These are phyloP conservation scores for Baccha elongata DNA, from an alignment of 2,888 invertebrate species.

Conservation along the genomic window DNA sequence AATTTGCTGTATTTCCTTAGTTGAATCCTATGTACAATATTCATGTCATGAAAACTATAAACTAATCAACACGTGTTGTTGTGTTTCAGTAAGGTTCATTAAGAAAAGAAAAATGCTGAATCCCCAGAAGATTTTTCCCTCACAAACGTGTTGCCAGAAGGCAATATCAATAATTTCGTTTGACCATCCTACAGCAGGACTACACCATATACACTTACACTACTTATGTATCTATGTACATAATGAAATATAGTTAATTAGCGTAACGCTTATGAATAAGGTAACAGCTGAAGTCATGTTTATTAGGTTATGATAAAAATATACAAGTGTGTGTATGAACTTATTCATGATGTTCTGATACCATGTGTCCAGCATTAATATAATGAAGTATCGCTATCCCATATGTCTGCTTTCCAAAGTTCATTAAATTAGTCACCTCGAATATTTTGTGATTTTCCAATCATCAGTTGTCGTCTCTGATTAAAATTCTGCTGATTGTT, in stretches of 20 bases:
- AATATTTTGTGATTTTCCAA: constrained; percentile 53
- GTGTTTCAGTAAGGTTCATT: neutral
- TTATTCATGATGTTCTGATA: constrained; percentile 4
- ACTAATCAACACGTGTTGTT: neutral
- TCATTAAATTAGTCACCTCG: constrained; percentile 54
- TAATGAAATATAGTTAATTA: constrained; percentile 25
- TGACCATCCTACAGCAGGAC: constrained; percentile 17
- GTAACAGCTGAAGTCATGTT: constrained; percentile 22
- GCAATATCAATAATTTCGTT: constrained; percentile 1
- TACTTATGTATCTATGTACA: too few species aligned
- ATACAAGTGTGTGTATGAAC: neutral
- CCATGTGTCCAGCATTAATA: neutral
- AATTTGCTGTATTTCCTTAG: too few species aligned
- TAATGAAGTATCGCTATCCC: constrained; percentile 1
- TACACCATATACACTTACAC: constrained; percentile 5
- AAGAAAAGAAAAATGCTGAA: neutral
- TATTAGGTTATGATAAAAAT: constrained; percentile 44
- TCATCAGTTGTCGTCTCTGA: constrained; percentile 53
- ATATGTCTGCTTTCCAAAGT: constrained; percentile 37
- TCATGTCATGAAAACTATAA: too few species aligned
- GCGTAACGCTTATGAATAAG: constrained; percentile 18
- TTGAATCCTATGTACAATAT: too few species aligned
- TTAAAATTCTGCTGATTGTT: constrained; percentile 24
- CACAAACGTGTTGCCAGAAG: neutral
- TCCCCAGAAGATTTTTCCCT: too few species aligned